Percentiles rank a stretch among this genome's conserved stretches.
Conservation (phyloP, 2,888 invertebrate species). For the Brenthis daphne region DNA sequence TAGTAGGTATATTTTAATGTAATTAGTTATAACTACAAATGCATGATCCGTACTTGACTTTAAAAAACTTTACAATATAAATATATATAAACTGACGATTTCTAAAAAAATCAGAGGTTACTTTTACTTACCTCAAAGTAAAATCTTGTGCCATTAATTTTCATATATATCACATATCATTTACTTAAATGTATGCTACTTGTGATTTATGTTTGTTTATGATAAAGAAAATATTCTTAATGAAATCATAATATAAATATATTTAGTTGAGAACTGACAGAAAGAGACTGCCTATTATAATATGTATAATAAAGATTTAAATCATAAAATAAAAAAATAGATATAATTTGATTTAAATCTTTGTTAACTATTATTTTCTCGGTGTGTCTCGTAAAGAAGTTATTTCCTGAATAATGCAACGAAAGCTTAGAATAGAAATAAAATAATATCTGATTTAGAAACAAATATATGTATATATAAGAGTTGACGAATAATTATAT, state of each 20-base stretch:
- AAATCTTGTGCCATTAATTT: slow-evolving; percentile 58
- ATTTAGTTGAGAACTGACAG: no score
- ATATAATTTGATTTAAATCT: no score
- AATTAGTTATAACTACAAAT: not conserved
- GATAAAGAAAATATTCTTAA: no score
- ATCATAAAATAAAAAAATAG: no score
- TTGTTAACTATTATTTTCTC: slow-evolving; percentile 12
- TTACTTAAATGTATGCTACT: not conserved
- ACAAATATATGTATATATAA: no score
- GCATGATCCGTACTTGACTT: not conserved
- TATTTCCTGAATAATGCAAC: slow-evolving; percentile 56
- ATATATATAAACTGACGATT: not conserved
- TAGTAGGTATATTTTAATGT: not conserved
- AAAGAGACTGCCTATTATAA: not conserved
- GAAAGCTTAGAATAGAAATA: slow-evolving; percentile 51
- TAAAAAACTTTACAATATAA: not conserved
- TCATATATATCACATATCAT: slow-evolving; percentile 20
- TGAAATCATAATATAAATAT: no score
- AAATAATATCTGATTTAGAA: no score
- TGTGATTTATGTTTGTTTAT: no score
- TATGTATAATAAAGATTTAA: no score
- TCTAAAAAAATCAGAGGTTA: no score
- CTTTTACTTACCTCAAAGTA: slow-evolving; percentile 11
- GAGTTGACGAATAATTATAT: no score
- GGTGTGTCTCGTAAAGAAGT: no score